Evolutionary conservation across 2,888 invertebrate species (phyloP), one percentile per base, ranked within the genome.

Genomic region (Atethmia centrago): DNA sequence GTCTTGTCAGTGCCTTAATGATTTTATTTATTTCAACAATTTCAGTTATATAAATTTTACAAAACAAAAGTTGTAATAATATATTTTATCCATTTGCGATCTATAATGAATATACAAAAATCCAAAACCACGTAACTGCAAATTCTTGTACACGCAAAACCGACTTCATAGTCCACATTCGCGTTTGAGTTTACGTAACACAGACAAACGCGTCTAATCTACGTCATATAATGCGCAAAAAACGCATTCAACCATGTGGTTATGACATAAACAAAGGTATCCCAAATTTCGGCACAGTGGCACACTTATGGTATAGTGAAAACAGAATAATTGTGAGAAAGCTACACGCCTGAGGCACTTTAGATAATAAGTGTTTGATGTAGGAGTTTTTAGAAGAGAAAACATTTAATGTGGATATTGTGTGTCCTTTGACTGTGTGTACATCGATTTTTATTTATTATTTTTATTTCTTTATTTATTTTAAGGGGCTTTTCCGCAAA

Each of bases 311-410:
- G 77, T 66, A 79, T 58, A 70, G 79, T 66, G 81, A 79, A 79
- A 79, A 79, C 71, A 67, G 28, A 73, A 77, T 79, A 71, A 75
- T 82, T 77, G 71, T 71, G 68, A 47, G 77, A 77, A 77, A 79
- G 71, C 36, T 36, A 4, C 36, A 7, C 36, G 36, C 4, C 36
- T 4, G 36, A 36, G 36, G 36, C 36, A 36, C 36, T 36, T 36
- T 36, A 36, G 3, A 36, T 36, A 36, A 0, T 36, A 36, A 36
- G 59, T 56, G 31, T 42, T 62, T 61, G 53, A 14, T n/a, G 42
- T 53, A 28, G 40, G 14, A 19, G 8, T 7, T 45, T 28, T 45
- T 14, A 16, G 21, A 21, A 21, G 0, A 63, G 63, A 9, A 25
- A 31, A 28, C 36, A 4, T 36, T 36, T 3, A 36, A 36, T 36